Conservation (phyloP, 2,888 invertebrate genomes). For the Phengaris arion region DNA sequence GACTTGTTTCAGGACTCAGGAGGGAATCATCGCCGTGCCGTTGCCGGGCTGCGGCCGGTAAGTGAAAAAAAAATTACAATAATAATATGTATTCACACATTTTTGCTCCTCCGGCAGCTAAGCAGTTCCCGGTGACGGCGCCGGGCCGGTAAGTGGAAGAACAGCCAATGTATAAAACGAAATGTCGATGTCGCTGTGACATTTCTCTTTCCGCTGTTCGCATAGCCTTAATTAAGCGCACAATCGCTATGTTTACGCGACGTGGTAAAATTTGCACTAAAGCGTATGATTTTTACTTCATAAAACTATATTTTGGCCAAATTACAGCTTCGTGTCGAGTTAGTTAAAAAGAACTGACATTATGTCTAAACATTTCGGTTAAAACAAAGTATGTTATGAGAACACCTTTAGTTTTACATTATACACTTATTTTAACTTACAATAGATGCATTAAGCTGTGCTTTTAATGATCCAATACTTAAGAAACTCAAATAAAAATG, state of each 20-base stretch:
- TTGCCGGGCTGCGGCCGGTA: too few relatives aligned
- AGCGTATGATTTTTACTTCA: neutral
- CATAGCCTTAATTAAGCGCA: neutral
- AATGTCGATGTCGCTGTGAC: neutral
- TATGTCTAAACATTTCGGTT: too few relatives aligned
- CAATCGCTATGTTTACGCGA: neutral
- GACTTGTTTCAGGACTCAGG: too few relatives aligned
- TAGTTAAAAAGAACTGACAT: too few relatives aligned
- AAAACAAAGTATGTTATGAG: neutral
- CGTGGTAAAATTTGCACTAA: neutral
- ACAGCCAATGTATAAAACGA: too few relatives aligned
- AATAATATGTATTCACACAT: too few relatives aligned
- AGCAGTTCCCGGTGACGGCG: too few relatives aligned
- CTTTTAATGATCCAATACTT: slow-evolving; percentile 3
- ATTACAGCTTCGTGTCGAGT: neutral
- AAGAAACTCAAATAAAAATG: neutral
- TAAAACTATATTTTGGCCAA: neutral
- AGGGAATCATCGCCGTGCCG: too few relatives aligned
- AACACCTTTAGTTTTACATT: neutral
- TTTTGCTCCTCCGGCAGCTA: too few relatives aligned
- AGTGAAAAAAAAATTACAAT: too few relatives aligned
- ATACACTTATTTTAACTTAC: neutral
- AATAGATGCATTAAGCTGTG: slow-evolving; percentile 9
- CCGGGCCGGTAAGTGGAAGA: too few relatives aligned
- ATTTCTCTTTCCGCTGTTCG: neutral